phyloP scores from a whole-genome alignment of 2,113 vertebrate species.

The Emydura subglobosa region DNA sequence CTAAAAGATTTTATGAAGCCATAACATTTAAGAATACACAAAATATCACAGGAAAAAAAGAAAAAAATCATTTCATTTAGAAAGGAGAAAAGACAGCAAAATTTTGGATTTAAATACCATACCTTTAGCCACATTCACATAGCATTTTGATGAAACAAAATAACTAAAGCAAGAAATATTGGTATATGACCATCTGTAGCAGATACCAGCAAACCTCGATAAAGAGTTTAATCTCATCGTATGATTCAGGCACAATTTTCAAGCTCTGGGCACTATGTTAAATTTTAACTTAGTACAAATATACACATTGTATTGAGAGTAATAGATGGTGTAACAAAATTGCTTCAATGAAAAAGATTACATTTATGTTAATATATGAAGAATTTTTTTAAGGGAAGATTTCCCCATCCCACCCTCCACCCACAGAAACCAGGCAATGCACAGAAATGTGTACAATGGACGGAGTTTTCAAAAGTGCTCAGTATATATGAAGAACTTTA shows the following conservation, averaged over 20 bases:
- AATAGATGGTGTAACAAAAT: not conserved
- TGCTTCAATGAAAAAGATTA: rapidly evolving
- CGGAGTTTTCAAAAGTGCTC: not conserved
- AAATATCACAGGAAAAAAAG: not conserved
- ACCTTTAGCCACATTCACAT: not conserved
- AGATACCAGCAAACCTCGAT: not conserved
- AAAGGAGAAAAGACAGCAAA: not conserved
- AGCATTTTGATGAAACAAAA: not conserved
- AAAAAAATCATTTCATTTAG: not conserved
- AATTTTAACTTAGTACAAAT: not conserved
- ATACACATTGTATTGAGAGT: not conserved
- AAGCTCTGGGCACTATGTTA: not conserved
- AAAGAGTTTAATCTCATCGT: not conserved
- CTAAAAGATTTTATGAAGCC: not conserved
- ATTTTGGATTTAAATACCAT: not conserved
- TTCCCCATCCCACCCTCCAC: not conserved
- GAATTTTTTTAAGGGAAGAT: too few relatives aligned
- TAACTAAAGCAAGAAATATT: not conserved
- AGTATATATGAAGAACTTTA: not conserved
- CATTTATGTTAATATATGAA: not conserved
- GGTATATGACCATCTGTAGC: not conserved
- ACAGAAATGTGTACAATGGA: not conserved
- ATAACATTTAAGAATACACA: not conserved
- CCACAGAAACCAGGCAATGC: not conserved
- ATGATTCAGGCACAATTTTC: not conserved